A percentile compares a stretch with the other conserved stretches of the same genome.
phyloP scores from a whole-genome alignment of 2,888 invertebrate genomes.

The Pycnomerus fuliginosus region DNA sequence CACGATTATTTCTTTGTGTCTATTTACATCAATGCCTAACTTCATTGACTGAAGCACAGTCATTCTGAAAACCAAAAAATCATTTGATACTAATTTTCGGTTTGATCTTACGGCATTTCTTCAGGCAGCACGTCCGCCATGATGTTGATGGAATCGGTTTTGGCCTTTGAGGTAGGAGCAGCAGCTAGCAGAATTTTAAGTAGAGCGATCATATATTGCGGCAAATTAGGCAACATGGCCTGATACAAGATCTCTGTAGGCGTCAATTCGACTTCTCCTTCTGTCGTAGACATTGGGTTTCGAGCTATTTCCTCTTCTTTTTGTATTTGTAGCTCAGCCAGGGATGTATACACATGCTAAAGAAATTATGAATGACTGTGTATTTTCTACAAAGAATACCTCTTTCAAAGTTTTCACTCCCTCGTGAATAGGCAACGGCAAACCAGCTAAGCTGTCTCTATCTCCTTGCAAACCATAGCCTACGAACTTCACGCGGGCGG shows the following conservation, averaged over 20 bases:
- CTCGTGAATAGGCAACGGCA: constrained; percentile 96
- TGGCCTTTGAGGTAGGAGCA: constrained; percentile 98
- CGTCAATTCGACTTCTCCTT: constrained; percentile 75
- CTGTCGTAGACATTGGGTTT: constrained; percentile 85
- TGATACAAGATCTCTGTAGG: constrained; percentile 88
- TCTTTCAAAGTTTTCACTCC: constrained; percentile 86
- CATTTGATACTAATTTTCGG: too few species aligned
- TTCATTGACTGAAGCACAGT: constrained; percentile 93
- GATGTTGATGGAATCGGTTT: constrained; percentile 97
- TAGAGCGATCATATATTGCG: constrained; percentile 96
- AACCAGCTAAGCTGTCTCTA: constrained; percentile 84
- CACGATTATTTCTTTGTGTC: constrained; percentile 98
- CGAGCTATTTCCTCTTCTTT: constrained; percentile 88
- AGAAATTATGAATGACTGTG: too few species aligned
- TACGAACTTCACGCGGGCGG: constrained; percentile 91
- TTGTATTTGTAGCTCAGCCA: constrained; percentile 89
- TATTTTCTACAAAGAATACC: constrained; percentile 50
- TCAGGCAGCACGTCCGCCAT: constrained; percentile 97
- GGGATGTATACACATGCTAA: constrained; percentile 90
- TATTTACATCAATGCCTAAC: constrained; percentile 94
- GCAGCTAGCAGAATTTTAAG: constrained; percentile 96
- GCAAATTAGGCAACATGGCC: constrained; percentile 93
- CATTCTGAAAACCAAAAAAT: constrained; percentile 59
- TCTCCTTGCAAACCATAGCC: constrained; percentile 90
- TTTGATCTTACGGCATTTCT: constrained; percentile 81